Evolutionary conservation across 2,797 vertebrate genomes (phyloP).

Genomic region (Perodicticus potto): DNA sequence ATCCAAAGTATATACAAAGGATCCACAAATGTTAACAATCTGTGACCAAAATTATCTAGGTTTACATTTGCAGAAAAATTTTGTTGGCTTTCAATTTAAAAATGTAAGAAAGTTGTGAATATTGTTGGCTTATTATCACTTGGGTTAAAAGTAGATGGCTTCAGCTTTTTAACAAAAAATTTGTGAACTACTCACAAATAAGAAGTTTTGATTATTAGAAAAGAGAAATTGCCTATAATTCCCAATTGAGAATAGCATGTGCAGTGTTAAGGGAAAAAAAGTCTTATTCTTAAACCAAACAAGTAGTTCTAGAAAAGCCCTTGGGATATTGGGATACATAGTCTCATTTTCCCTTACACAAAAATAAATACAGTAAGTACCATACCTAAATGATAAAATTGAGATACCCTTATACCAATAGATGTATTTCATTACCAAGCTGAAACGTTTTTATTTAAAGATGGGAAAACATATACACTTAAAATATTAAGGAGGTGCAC

Average conservation of each 20-base stretch:
- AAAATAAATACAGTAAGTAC: slow-evolving; percentile 46
- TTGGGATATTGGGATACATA: slow-evolving; percentile 63
- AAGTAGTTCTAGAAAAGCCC: slow-evolving; percentile 73
- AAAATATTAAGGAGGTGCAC: slow-evolving; percentile 66
- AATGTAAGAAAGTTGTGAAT: slow-evolving; percentile 76
- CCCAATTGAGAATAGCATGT: slow-evolving; percentile 68
- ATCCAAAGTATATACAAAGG: slow-evolving; percentile 75
- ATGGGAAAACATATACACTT: slow-evolving; percentile 59
- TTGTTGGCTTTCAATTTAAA: slow-evolving; percentile 76
- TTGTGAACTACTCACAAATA: slow-evolving; percentile 58
- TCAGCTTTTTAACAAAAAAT: slow-evolving; percentile 68
- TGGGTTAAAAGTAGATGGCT: slow-evolving; percentile 71
- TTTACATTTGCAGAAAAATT: slow-evolving; percentile 77
- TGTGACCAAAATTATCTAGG: slow-evolving; percentile 71
- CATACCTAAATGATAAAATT: neutral
- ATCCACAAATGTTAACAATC: slow-evolving; percentile 72
- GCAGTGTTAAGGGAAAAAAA: slow-evolving; percentile 56
- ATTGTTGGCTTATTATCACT: slow-evolving; percentile 32
- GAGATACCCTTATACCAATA: neutral
- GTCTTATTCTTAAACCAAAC: slow-evolving; percentile 61
- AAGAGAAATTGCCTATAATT: slow-evolving; percentile 66
- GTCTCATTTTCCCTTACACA: slow-evolving; percentile 55
- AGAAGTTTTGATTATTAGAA: slow-evolving; percentile 74
- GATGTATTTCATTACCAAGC: slow-evolving; percentile 8
- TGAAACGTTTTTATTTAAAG: slow-evolving; percentile 34